phyloP scores from a whole-genome alignment of 1,140 invertebrate genomes.

The Meloidogyne hapla region DNA sequence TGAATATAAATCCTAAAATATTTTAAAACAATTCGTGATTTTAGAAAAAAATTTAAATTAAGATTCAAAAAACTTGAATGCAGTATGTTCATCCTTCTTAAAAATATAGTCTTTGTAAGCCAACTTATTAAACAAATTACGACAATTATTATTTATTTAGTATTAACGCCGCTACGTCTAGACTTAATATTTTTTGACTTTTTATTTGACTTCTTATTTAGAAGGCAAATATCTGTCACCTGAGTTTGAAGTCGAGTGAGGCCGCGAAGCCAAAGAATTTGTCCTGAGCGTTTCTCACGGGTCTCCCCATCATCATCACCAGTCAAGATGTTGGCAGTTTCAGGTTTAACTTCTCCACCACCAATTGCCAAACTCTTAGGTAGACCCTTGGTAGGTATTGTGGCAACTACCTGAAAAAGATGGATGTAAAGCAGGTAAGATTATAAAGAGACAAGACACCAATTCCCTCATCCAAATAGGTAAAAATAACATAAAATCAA shows the following conservation, averaged over 20 bases:
- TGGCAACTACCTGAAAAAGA: constrained; percentile 72
- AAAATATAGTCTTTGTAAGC: constrained; percentile 80
- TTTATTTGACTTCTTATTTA: neutral
- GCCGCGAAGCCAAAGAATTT: constrained; percentile 98
- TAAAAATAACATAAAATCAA: no score
- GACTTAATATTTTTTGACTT: neutral
- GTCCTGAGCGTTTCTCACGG: constrained; percentile 80
- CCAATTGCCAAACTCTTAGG: constrained; percentile 69
- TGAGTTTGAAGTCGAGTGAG: constrained; percentile 96
- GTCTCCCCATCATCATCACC: constrained; percentile 85
- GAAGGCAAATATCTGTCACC: constrained; percentile 73
- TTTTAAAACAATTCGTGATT: no score
- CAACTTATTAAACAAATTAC: constrained; percentile 65
- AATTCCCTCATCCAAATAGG: no score
- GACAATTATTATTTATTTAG: neutral
- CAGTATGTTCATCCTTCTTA: constrained; percentile 1
- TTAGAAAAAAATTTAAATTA: no score
- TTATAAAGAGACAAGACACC: no score
- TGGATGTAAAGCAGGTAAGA: neutral
- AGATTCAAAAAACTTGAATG: no score
- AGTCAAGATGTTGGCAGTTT: constrained; percentile 72
- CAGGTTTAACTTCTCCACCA: constrained; percentile 53
- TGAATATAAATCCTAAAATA: no score
- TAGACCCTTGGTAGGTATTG: constrained; percentile 76
- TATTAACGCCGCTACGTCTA: constrained; percentile 2